Evolutionary conservation across 2,888 invertebrate species (phyloP).

Genomic region (Bembecia ichneumoniformis): DNA sequence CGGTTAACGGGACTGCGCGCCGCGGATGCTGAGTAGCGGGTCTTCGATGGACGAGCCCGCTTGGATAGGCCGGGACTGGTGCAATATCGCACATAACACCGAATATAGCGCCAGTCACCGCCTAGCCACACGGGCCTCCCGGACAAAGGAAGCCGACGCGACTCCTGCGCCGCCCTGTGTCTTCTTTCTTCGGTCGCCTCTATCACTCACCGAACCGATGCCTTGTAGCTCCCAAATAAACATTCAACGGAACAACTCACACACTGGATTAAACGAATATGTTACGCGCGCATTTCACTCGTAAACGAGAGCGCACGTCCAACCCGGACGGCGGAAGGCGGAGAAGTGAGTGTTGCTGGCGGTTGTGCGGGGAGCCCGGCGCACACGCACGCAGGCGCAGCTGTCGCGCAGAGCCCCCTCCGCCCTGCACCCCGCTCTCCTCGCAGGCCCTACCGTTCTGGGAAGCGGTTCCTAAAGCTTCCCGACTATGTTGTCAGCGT

Average conservation of each 20-base stretch:
- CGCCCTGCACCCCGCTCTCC: constrained; percentile 26
- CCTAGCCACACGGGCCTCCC: constrained; percentile 67
- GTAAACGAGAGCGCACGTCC: constrained; percentile 22
- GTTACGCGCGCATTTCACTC: constrained; percentile 42
- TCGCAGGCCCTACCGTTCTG: constrained; percentile 68
- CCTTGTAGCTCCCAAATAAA: constrained; percentile 3
- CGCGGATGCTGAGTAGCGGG: constrained; percentile 69
- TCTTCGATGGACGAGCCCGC: constrained; percentile 61
- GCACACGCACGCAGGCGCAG: constrained; percentile 53
- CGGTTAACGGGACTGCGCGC: constrained; percentile 67
- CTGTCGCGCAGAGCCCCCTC: constrained; percentile 62
- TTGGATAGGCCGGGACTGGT: constrained; percentile 74
- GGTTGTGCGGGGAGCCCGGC: constrained; percentile 36
- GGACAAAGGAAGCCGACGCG: constrained; percentile 50
- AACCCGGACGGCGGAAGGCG: constrained; percentile 32
- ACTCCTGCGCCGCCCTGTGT: constrained; percentile 39
- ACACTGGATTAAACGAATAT: constrained; percentile 23
- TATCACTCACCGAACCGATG: not conserved
- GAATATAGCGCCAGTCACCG: constrained; percentile 71
- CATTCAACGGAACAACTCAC: constrained; percentile 18
- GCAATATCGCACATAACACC: constrained; percentile 64
- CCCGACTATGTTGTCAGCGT: constrained; percentile 55
- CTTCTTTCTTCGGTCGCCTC: not conserved
- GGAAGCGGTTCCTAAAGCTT: constrained; percentile 71
- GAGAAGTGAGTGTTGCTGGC: constrained; percentile 33